Evolutionary conservation across 2,113 vertebrate species (phyloP).

Genomic region (Jaculus jaculus): DNA sequence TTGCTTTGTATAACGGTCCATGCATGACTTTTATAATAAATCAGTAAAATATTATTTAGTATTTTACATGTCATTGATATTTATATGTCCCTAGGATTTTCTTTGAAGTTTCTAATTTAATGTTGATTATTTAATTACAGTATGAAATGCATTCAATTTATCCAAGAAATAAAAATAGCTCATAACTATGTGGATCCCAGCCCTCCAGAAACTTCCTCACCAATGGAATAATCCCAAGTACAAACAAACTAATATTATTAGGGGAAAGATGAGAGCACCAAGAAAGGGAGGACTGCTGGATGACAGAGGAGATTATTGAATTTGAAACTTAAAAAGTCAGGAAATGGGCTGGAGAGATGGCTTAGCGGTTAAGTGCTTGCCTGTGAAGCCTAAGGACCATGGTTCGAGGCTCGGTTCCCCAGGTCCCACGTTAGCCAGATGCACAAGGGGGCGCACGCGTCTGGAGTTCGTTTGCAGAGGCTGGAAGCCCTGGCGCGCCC

Average conservation of each 20-base stretch:
- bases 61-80: neutral
- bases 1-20: neutral
- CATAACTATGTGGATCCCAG: no score
- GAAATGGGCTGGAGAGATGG: no score
- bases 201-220: neutral
- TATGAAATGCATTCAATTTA: neutral
- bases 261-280: neutral
- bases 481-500: no score
- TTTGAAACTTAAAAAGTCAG: no score
- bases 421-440: no score
- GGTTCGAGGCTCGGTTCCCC: no score
- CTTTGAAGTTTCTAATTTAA: constrained; percentile 11
- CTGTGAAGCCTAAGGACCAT: no score
- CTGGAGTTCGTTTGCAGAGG: no score
- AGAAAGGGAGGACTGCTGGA: neutral
- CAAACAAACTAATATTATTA: neutral
- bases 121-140: neutral
- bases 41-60: neutral
- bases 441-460: no score
- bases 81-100: neutral
- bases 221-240: neutral
- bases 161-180: neutral
- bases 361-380: no score
- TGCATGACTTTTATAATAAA: neutral
- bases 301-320: no score